Percentiles rank a stretch among this genome's conserved stretches.
phyloP scores from a whole-genome alignment of 2,888 invertebrate species.

The Nymphalis polychloros region DNA sequence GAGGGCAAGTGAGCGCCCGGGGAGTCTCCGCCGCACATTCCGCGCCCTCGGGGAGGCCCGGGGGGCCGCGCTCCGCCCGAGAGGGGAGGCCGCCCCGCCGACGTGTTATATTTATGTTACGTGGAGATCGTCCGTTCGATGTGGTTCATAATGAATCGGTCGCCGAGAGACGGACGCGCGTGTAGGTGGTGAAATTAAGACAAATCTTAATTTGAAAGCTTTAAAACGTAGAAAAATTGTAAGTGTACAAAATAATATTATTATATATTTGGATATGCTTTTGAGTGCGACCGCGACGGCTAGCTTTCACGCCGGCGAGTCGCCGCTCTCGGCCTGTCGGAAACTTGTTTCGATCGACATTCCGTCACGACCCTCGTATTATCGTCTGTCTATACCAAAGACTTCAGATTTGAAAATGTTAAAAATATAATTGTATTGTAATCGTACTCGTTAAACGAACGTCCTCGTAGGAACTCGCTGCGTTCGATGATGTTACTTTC shows the following conservation, averaged over 20 bases:
- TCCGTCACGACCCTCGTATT: conserved; percentile 38
- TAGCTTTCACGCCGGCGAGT: conserved; percentile 21
- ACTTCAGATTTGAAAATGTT: conserved; percentile 38
- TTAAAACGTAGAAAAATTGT: conserved; percentile 68
- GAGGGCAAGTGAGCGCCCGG: conserved; percentile 84
- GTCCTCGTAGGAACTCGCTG: conserved; percentile 17
- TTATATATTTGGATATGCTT: conserved; percentile 51
- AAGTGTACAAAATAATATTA: conserved; percentile 64
- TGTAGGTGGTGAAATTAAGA: conserved; percentile 62
- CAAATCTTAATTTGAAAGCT: conserved; percentile 76
- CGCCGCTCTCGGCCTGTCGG: conserved; percentile 29
- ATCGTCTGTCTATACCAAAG: conserved; percentile 42
- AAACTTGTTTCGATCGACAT: conserved; percentile 37
- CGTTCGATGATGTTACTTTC: neutral
- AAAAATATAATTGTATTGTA: conserved; percentile 24
- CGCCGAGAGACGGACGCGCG: conserved; percentile 51
- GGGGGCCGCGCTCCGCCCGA: conserved; percentile 27
- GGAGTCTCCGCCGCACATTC: conserved; percentile 36
- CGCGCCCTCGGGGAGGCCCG: conserved; percentile 24
- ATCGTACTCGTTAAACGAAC: conserved; percentile 9
- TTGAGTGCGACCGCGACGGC: conserved; percentile 40
- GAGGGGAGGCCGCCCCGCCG: conserved; percentile 23
- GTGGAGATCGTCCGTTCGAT: conserved; percentile 40
- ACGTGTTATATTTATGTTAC: conserved; percentile 47
- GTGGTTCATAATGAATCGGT: conserved; percentile 56